Percentiles rank a stretch among this genome's conserved stretches.
phyloP scores from a whole-genome alignment of 2,797 vertebrate species.

The Characodon lateralis region DNA sequence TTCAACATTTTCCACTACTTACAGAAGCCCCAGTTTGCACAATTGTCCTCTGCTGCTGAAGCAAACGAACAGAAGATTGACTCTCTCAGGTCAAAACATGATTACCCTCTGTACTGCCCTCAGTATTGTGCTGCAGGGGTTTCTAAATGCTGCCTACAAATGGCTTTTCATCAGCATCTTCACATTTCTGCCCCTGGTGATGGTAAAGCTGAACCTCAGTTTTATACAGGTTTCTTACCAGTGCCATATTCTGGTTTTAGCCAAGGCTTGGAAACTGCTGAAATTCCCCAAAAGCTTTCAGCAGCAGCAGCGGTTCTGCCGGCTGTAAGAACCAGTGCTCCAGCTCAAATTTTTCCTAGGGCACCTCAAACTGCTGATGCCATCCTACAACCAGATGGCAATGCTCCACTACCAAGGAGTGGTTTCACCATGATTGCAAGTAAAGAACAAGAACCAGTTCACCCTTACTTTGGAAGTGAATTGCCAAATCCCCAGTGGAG shows the following conservation, averaged over 20 bases:
- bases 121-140: constrained; percentile 49
- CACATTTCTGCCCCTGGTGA: constrained; percentile 42
- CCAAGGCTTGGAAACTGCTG: background rate
- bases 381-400: constrained; percentile 52
- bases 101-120: constrained; percentile 40
- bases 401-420: constrained; percentile 6
- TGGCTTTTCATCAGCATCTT: constrained; percentile 74
- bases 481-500: background rate
- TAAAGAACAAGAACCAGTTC: background rate
- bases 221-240: constrained; percentile 22
- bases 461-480: constrained; percentile 15
- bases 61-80: background rate
- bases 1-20: background rate
- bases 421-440: constrained; percentile 7
- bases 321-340: background rate
- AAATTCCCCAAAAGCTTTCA: constrained; percentile 1
- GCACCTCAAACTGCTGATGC: constrained; percentile 10
- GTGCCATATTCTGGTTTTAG: constrained; percentile 10
- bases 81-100: background rate
- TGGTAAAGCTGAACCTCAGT: background rate
- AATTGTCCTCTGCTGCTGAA: background rate
- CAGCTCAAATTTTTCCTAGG: constrained; percentile 12
- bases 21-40: constrained; percentile 18
- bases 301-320: background rate
- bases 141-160: constrained; percentile 68